Conservation (phyloP, 2,888 invertebrate species). For the Lutraria lutraria region DNA sequence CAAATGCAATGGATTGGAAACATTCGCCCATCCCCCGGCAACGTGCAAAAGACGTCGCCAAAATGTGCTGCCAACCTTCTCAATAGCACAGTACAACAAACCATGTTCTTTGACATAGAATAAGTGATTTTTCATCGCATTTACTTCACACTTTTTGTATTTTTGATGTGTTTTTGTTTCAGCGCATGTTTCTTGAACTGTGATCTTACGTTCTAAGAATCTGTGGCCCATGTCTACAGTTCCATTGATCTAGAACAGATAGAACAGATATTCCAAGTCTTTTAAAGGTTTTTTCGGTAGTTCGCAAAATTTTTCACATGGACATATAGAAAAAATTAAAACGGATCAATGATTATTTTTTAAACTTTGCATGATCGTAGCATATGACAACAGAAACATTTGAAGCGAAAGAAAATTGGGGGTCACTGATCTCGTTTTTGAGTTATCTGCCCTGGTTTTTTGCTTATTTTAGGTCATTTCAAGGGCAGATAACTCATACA, state of each 20-base stretch:
- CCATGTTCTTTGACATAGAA: constrained; percentile 26
- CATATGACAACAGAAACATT: too few relatives aligned
- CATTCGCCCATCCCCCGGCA: constrained; percentile 36
- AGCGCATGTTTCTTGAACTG: neutral
- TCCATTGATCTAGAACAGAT: neutral
- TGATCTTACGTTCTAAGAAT: neutral
- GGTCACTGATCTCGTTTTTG: too few relatives aligned
- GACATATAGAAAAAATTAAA: too few relatives aligned
- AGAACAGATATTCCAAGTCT: too few relatives aligned
- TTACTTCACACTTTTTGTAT: neutral
- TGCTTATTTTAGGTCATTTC: too few relatives aligned
- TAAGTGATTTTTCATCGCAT: neutral
- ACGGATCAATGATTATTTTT: too few relatives aligned
- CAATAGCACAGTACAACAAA: constrained; percentile 70
- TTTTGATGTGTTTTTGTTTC: neutral
- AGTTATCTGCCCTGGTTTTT: too few relatives aligned
- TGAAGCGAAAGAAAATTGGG: too few relatives aligned
- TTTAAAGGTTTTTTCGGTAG: too few relatives aligned
- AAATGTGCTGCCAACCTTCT: constrained; percentile 74
- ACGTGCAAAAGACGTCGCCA: constrained; percentile 72
- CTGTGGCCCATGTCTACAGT: neutral
- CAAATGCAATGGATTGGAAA: constrained; percentile 31
- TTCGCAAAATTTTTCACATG: too few relatives aligned
- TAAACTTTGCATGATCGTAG: too few relatives aligned
- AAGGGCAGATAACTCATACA: too few relatives aligned